These are phyloP conservation scores for Drosophila heteroneura DNA, from an alignment of 2,888 invertebrate species.

Conservation along the genomic window DNA sequence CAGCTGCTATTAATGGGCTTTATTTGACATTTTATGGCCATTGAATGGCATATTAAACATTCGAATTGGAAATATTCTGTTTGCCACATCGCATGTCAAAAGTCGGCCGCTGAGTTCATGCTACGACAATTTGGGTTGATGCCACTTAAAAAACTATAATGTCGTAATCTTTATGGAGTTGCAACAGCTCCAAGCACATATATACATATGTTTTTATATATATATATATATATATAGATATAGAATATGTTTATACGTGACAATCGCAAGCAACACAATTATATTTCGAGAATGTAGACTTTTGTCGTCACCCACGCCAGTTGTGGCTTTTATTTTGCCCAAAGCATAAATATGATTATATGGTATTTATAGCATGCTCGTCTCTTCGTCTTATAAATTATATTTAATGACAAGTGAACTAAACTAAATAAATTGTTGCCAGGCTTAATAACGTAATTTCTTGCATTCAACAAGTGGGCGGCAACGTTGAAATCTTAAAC, in stretches of 20 bases:
- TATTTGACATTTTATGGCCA: conserved; percentile 77
- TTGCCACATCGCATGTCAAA: conserved; percentile 55
- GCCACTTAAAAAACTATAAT: conserved; percentile 64
- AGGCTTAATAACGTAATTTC: conserved; percentile 69
- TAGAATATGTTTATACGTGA: background rate
- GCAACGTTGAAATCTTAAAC: conserved; percentile 48
- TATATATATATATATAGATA: background rate
- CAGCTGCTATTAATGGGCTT: conserved; percentile 52
- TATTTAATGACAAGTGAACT: conserved; percentile 79
- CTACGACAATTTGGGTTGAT: conserved; percentile 39
- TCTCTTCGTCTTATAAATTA: conserved; percentile 66
- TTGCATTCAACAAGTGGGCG: conserved; percentile 72
- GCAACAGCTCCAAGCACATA: conserved; percentile 36
- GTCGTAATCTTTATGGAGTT: conserved; percentile 51
- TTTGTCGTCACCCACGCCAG: conserved; percentile 47
- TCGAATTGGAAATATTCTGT: conserved; percentile 35
- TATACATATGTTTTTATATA: background rate
- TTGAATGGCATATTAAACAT: conserved; percentile 67
- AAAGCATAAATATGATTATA: conserved; percentile 59
- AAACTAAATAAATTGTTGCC: conserved; percentile 78
- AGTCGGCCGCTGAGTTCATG: conserved; percentile 42
- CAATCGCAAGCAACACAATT: conserved; percentile 29
- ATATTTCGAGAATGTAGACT: conserved; percentile 20
- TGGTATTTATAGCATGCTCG: conserved; percentile 28
- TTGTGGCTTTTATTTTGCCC: background rate